Conservation (phyloP, 2,113 vertebrate species). For the Saguinus midas region DNA sequence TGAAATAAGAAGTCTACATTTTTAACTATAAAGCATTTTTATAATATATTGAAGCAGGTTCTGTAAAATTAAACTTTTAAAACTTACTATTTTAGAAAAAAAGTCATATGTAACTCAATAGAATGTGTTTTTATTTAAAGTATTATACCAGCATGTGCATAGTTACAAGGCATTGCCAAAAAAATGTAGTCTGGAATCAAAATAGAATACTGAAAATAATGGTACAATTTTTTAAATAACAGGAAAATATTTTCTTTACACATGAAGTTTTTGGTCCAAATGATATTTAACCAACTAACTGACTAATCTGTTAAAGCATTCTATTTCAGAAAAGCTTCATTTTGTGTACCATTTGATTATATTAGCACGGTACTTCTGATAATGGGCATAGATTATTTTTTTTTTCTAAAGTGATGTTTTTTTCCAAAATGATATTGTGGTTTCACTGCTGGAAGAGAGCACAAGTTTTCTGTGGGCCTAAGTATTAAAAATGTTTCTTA, state of each 20-base stretch:
- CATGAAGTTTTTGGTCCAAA: conserved; percentile 48
- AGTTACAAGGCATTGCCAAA: conserved; percentile 47
- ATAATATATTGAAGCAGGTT: conserved; percentile 12
- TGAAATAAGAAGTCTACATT: conserved; percentile 22
- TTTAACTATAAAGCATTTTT: conserved; percentile 8
- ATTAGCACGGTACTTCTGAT: conserved; percentile 53
- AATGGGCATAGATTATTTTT: conserved; percentile 8
- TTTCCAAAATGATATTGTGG: not conserved
- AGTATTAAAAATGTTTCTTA: conserved; percentile 53
- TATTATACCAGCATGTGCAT: conserved; percentile 29
- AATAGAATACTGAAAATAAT: conserved; percentile 62
- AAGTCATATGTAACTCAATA: conserved; percentile 62
- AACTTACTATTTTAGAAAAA: conserved; percentile 7
- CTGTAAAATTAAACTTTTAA: conserved; percentile 44
- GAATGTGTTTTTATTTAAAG: conserved; percentile 62
- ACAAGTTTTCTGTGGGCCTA: conserved; percentile 41
- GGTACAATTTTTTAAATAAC: conserved; percentile 64
- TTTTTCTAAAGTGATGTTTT: not conserved
- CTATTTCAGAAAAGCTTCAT: conserved; percentile 33
- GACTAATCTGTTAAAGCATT: conserved; percentile 29
- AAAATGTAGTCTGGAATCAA: conserved; percentile 64
- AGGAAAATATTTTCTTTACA: conserved; percentile 66
- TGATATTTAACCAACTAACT: conserved; percentile 55
- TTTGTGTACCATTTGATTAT: conserved; percentile 42
- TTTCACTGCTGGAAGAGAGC: conserved; percentile 63